Evolutionary conservation across 2,797 vertebrate species (phyloP).

Genomic region (Danio aesculapii): DNA sequence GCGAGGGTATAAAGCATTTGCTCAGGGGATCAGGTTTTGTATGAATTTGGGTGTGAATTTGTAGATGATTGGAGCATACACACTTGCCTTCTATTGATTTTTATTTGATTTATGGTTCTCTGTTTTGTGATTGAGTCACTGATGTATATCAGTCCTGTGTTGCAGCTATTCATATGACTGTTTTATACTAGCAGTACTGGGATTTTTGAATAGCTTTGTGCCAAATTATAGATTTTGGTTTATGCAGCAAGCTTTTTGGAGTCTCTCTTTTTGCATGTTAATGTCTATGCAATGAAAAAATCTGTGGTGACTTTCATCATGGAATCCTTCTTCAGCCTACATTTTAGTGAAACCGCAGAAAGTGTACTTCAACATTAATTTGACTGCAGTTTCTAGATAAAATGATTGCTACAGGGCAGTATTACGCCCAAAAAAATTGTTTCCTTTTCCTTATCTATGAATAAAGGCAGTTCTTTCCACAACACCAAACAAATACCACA

Average conservation of each 20-base stretch:
- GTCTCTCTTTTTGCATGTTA: background rate
- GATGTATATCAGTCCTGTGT: constrained; percentile 8
- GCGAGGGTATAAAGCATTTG: background rate
- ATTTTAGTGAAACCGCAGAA: too few relatives aligned
- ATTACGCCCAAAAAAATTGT: too few relatives aligned
- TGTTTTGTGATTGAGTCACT: constrained; percentile 3
- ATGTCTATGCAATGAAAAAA: background rate
- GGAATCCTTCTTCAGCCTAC: too few relatives aligned
- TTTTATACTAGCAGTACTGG: background rate
- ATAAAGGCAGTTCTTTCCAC: too few relatives aligned
- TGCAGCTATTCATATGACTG: background rate
- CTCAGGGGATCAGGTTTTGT: background rate
- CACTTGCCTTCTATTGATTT: background rate
- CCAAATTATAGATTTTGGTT: background rate
- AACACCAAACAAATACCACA: too few relatives aligned
- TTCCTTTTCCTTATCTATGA: too few relatives aligned
- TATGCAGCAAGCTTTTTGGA: background rate
- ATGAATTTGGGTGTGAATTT: background rate
- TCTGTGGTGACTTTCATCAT: too few relatives aligned
- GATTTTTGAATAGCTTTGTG: constrained; percentile 1
- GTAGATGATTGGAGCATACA: background rate
- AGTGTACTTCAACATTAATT: too few relatives aligned
- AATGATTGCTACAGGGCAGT: too few relatives aligned
- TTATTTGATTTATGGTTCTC: constrained; percentile 5
- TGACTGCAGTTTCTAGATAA: too few relatives aligned